These are phyloP conservation scores for Anastrepha obliqua DNA, from an alignment of 1,140 invertebrate species.

Conservation along the genomic window DNA sequence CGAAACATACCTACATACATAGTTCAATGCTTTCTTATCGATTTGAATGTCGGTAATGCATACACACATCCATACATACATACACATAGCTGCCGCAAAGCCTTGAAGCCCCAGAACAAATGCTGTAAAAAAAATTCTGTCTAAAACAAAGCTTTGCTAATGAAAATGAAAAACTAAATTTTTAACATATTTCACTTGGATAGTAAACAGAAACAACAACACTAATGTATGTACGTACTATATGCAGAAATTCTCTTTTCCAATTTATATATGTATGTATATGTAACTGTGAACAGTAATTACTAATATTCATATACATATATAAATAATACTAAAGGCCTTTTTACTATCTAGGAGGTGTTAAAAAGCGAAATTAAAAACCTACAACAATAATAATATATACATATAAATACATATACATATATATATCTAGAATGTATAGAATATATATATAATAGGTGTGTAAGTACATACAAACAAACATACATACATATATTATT, in stretches of 20 bases:
- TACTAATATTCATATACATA: background rate
- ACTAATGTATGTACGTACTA: too few relatives aligned
- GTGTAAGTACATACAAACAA: background rate
- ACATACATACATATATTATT: background rate
- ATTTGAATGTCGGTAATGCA: background rate
- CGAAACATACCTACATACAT: background rate
- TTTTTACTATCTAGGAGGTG: slow-evolving; percentile 26
- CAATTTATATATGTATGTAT: too few relatives aligned
- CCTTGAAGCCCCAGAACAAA: background rate
- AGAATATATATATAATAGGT: background rate
- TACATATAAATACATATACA: background rate
- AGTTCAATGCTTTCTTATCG: background rate
- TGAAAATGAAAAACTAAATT: background rate
- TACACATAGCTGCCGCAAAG: background rate
- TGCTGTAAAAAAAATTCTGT: too few relatives aligned
- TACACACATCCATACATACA: background rate
- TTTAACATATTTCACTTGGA: background rate
- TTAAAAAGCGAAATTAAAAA: background rate
- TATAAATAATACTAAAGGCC: slow-evolving; percentile 1
- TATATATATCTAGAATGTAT: too few relatives aligned
- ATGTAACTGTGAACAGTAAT: slow-evolving; percentile 2
- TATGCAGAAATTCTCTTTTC: too few relatives aligned
- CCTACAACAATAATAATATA: background rate
- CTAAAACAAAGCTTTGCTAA: background rate
- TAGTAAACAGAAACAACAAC: background rate